Evolutionary conservation across 2,113 vertebrate species (phyloP).

Genomic region (Fukomys damarensis): DNA sequence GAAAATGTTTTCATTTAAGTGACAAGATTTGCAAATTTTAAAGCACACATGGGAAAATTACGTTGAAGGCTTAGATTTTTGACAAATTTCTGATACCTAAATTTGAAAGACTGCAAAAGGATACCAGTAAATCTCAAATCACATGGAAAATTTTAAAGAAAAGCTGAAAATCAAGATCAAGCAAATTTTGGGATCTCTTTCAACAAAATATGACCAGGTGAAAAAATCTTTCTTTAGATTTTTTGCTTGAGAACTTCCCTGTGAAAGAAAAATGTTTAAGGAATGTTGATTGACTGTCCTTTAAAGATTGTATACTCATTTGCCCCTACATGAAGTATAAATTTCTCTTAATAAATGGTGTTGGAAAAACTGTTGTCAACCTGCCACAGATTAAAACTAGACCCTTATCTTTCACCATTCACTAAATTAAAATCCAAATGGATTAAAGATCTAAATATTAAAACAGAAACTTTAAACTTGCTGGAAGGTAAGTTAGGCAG

Average conservation of each 20-base stretch:
- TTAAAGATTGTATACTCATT: background rate
- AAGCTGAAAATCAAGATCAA: background rate
- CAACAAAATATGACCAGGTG: background rate
- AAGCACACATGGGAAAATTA: background rate
- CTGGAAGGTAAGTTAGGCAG: too few species aligned
- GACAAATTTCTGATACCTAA: background rate
- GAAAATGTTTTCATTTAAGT: conserved; percentile 12
- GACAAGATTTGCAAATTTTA: background rate
- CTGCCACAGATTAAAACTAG: too few species aligned
- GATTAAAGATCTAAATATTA: too few species aligned
- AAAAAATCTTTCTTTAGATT: background rate
- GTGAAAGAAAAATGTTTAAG: background rate
- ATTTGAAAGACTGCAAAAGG: background rate
- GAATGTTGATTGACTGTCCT: background rate
- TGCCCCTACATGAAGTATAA: background rate
- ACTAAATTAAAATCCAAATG: too few species aligned
- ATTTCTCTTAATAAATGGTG: background rate
- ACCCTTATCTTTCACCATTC: too few species aligned
- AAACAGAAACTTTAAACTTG: too few species aligned
- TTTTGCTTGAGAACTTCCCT: background rate
- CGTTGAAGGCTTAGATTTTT: background rate
- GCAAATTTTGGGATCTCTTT: background rate
- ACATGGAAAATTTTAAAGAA: background rate
- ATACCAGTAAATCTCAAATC: background rate
- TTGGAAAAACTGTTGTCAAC: too few species aligned